Evolutionary conservation across 2,797 vertebrate genomes (phyloP).

Genomic region (Anas flavirostris): DNA sequence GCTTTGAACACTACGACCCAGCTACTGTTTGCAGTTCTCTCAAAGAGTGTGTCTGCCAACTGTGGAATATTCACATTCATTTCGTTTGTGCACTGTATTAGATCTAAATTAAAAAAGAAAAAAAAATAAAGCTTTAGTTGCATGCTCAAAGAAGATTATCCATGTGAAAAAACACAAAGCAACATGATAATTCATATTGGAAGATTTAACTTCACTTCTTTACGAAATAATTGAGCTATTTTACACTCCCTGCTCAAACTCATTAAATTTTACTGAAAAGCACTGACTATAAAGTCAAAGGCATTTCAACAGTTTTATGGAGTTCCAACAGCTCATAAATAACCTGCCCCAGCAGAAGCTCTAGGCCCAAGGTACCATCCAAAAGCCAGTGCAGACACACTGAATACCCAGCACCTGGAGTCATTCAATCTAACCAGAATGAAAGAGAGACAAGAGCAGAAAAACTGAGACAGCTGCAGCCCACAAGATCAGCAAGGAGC

Average conservation of each 20-base stretch:
- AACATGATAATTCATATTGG: neutral
- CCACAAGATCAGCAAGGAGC: neutral
- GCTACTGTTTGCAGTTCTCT: slow-evolving; percentile 89
- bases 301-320: neutral
- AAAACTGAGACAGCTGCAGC: neutral
- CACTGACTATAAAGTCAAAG: neutral
- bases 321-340: neutral
- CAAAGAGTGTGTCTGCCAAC: slow-evolving; percentile 90
- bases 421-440: rapidly evolving
- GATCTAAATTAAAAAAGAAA: slow-evolving; percentile 80
- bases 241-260: neutral
- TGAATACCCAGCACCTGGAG: neutral
- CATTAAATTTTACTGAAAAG: neutral
- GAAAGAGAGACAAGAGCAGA: neutral
- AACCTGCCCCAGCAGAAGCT: neutral
- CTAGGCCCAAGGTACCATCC: neutral
- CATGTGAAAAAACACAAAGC: too few relatives aligned
- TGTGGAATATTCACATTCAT: slow-evolving; percentile 93
- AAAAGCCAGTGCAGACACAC: neutral
- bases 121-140: slow-evolving; percentile 17
- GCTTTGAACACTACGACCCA: slow-evolving; percentile 98
- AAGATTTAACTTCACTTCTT: neutral
- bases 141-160: neutral
- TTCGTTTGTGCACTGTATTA: slow-evolving; percentile 94
- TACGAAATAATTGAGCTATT: neutral